phyloP scores from a whole-genome alignment of 2,113 vertebrate species.

The Periophthalmus modestus region DNA sequence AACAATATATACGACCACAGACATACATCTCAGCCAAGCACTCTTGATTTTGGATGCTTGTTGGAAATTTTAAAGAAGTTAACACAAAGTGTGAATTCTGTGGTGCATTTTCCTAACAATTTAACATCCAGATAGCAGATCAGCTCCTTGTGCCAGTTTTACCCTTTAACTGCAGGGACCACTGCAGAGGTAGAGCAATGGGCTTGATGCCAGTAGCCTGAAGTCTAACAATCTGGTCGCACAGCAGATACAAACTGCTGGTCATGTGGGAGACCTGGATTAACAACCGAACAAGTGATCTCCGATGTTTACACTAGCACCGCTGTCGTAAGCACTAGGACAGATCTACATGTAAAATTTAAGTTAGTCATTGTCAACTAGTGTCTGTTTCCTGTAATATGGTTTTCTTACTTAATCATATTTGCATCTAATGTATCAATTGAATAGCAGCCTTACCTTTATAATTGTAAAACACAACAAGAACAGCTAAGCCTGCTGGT shows the following conservation, averaged over 20 bases:
- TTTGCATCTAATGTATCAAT: background rate
- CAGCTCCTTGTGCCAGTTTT: constrained; percentile 21
- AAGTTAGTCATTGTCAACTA: background rate
- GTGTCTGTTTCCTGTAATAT: background rate
- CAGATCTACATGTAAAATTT: background rate
- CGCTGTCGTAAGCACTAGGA: constrained; percentile 34
- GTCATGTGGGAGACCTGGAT: constrained; percentile 49
- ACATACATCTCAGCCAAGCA: background rate
- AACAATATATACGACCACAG: background rate
- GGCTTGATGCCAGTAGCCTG: constrained; percentile 63
- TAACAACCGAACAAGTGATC: constrained; percentile 37
- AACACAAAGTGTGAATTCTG: background rate
- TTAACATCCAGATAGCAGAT: constrained; percentile 1
- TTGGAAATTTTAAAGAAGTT: background rate
- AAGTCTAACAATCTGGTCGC: constrained; percentile 67
- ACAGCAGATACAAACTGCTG: constrained; percentile 57
- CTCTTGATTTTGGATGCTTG: background rate
- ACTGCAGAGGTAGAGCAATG: constrained; percentile 28
- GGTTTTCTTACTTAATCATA: background rate
- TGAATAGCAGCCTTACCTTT: background rate
- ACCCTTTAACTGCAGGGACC: constrained; percentile 73
- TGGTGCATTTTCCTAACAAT: background rate
- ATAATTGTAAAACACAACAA: background rate
- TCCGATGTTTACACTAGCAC: constrained; percentile 14
- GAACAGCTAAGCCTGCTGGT: background rate